These are phyloP conservation scores for Takifugu flavidus DNA, from an alignment of 2,113 vertebrate genomes.

Conservation along the genomic window DNA sequence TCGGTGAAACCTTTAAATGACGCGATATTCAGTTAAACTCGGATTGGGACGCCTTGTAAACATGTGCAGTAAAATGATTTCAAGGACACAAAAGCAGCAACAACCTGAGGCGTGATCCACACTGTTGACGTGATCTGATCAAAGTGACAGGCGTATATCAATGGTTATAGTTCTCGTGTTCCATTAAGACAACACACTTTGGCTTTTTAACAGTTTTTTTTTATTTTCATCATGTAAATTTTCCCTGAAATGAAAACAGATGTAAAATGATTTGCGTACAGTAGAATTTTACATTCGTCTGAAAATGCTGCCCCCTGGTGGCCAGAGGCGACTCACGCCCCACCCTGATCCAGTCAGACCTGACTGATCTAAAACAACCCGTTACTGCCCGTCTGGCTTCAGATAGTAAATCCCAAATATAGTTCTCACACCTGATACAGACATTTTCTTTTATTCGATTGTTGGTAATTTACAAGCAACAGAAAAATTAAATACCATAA, in stretches of 20 bases:
- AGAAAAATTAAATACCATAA: constrained; percentile 76
- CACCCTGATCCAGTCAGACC: constrained; percentile 2
- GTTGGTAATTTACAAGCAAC: constrained; percentile 77
- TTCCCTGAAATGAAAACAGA: constrained; percentile 64
- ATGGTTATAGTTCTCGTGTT: no score
- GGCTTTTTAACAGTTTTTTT: constrained; percentile 53
- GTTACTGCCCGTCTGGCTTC: constrained; percentile 9
- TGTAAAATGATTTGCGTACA: constrained; percentile 38
- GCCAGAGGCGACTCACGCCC: constrained; percentile 19
- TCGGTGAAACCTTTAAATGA: no score
- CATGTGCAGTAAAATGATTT: no score
- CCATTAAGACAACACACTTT: no score
- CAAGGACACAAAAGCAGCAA: no score
- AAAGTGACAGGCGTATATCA: no score
- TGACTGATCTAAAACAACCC: neutral
- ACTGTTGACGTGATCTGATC: no score
- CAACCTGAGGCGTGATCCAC: no score
- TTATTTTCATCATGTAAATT: constrained; percentile 32
- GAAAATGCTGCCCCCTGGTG: constrained; percentile 64
- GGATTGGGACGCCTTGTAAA: no score
- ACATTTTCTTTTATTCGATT: constrained; percentile 73
- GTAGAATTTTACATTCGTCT: constrained; percentile 47
- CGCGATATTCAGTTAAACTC: no score
- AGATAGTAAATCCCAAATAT: constrained; percentile 30
- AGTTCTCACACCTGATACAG: constrained; percentile 45